phyloP scores from a whole-genome alignment of 2,113 vertebrate species.

The Erythrolamprus reginae region DNA sequence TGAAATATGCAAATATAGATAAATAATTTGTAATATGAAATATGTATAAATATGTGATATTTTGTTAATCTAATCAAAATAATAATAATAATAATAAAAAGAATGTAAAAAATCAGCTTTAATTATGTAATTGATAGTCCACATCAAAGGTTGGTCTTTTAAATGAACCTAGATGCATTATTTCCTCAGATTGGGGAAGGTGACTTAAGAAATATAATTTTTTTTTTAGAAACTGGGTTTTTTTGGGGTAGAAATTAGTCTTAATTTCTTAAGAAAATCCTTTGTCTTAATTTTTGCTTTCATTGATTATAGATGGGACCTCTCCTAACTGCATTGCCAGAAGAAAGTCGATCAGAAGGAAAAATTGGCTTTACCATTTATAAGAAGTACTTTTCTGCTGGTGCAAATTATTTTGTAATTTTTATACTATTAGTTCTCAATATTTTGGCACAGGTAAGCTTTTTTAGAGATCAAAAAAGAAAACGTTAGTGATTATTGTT shows the following conservation, averaged over 20 bases:
- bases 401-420: conserved; percentile 71
- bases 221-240: not conserved
- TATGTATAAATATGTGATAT: not conserved
- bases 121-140: not conserved
- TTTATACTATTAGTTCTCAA: conserved; percentile 73
- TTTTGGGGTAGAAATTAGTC: not conserved
- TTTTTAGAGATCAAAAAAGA: not conserved
- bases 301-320: conserved; percentile 68
- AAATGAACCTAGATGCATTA: not conserved
- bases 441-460: conserved; percentile 79
- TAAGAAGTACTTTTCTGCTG: conserved; percentile 82
- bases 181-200: not conserved
- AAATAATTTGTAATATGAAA: not conserved
- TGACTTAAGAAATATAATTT: not conserved
- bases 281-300: not conserved
- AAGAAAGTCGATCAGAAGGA: conserved; percentile 84
- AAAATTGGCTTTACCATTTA: conserved; percentile 77
- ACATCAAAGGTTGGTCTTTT: not conserved
- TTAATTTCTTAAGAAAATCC: not conserved
- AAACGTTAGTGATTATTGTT: not conserved
- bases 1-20: no score
- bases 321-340: conserved; percentile 60
- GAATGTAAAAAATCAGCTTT: not conserved
- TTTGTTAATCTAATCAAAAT: not conserved
- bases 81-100: not conserved